Percentiles rank a stretch among this genome's conserved stretches.
These are phyloP conservation scores for Porites lutea DNA, from an alignment of 64 coral and sea anemone species.

Conservation along the genomic window DNA sequence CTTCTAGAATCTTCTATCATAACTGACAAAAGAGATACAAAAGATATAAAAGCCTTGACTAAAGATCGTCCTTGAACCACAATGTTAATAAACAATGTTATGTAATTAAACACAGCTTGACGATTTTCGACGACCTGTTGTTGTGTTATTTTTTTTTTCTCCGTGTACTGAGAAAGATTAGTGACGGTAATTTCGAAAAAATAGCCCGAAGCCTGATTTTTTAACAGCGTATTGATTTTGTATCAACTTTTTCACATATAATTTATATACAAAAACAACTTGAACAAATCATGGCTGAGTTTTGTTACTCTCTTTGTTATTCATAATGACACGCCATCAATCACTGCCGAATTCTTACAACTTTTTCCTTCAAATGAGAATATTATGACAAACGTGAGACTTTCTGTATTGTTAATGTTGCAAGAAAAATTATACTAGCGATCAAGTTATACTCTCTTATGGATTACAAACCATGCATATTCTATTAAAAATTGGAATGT, in stretches of 20 bases:
- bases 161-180: neutral
- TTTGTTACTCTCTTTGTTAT: constrained; percentile 5
- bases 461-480: neutral
- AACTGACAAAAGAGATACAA: constrained; percentile 45
- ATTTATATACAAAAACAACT: too few species aligned
- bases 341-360: constrained; percentile 17
- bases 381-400: neutral
- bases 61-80: neutral
- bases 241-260: neutral
- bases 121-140: neutral
- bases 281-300: neutral
- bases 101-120: constrained; percentile 30
- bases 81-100: neutral
- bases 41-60: constrained; percentile 7
- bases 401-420: neutral
- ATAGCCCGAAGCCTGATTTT: neutral
- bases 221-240: neutral
- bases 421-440: neutral
- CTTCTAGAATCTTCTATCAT: constrained; percentile 42
- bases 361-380: neutral
- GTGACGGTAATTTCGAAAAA: neutral
- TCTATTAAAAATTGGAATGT: neutral
- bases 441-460: neutral
- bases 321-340: constrained; percentile 27
- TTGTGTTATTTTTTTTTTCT: neutral